Evolutionary conservation across 2,797 vertebrate species (phyloP).

Genomic region (Macropus fuliginosus): DNA sequence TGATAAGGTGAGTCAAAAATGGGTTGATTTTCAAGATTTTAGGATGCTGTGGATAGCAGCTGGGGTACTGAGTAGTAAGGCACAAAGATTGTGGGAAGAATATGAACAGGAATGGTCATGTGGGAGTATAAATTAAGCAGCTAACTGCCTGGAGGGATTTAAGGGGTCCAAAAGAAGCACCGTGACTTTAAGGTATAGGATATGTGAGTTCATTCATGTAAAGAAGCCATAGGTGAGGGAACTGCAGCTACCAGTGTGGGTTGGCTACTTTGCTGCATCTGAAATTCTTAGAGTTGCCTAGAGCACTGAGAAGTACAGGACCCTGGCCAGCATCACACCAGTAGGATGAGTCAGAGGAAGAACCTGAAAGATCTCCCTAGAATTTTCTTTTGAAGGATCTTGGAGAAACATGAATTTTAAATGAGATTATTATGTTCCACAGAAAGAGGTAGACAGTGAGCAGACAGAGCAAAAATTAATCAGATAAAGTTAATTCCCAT

Average conservation of each 20-base stretch:
- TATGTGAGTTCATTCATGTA: neutral
- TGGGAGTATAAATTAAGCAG: neutral
- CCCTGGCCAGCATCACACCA: neutral
- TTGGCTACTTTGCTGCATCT: neutral
- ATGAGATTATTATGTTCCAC: neutral
- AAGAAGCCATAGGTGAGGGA: neutral
- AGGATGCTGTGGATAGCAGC: neutral
- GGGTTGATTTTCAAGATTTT: neutral
- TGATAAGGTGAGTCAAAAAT: neutral
- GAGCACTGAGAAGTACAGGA: neutral
- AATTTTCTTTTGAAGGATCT: neutral
- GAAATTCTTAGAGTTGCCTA: neutral
- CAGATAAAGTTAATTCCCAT: neutral
- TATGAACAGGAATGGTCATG: neutral
- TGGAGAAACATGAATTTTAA: neutral
- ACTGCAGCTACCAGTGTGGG: neutral
- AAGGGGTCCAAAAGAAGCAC: neutral
- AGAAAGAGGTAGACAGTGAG: neutral
- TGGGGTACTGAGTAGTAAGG: neutral
- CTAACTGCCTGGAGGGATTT: neutral
- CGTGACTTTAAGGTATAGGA: neutral
- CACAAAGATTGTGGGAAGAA: neutral
- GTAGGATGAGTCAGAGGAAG: neutral
- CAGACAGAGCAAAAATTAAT: neutral
- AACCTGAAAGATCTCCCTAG: neutral